Conservation (phyloP, 2,113 vertebrate genomes). For the Synchiropus splendidus region DNA sequence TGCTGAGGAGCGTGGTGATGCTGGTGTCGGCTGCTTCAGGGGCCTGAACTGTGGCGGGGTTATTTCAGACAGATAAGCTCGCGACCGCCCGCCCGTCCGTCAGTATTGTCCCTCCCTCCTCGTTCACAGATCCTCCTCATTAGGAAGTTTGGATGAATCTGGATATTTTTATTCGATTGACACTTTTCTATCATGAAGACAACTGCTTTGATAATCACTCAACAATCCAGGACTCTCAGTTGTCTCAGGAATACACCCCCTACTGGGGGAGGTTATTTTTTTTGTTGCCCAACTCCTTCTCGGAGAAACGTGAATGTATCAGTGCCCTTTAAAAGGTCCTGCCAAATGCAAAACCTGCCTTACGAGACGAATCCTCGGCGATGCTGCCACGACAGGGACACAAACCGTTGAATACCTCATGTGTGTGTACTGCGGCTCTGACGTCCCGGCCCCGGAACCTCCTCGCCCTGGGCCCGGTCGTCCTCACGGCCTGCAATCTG, state of each 20-base stretch:
- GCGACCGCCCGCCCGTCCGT: too few species aligned
- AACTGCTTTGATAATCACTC: conserved; percentile 58
- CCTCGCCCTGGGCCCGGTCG: conserved; percentile 16
- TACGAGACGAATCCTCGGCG: conserved; percentile 40
- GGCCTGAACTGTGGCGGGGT: too few species aligned
- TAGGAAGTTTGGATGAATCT: conserved; percentile 14
- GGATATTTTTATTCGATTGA: conserved; percentile 26
- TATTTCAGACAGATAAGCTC: too few species aligned
- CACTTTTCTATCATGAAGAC: conserved; percentile 12
- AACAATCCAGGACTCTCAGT: conserved; percentile 20
- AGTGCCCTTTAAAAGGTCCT: conserved; percentile 18
- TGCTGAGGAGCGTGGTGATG: conserved; percentile 69
- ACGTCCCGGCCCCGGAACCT: background rate
- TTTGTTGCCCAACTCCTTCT: conserved; percentile 21
- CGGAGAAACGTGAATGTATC: conserved; percentile 62
- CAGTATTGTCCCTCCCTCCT: background rate
- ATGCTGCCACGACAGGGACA: conserved; percentile 47
- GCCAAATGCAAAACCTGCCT: conserved; percentile 42
- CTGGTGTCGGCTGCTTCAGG: too few species aligned
- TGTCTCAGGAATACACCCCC: conserved; percentile 53
- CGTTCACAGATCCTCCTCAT: too few species aligned
- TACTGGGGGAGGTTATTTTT: conserved; percentile 1
- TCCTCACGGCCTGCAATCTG: conserved; percentile 46
- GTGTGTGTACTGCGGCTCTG: conserved; percentile 52
- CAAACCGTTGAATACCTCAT: conserved; percentile 68